Percentiles rank a stretch among this genome's conserved stretches.
Evolutionary conservation across 2,797 vertebrate species (phyloP).

Genomic region (Danionella dracula): DNA sequence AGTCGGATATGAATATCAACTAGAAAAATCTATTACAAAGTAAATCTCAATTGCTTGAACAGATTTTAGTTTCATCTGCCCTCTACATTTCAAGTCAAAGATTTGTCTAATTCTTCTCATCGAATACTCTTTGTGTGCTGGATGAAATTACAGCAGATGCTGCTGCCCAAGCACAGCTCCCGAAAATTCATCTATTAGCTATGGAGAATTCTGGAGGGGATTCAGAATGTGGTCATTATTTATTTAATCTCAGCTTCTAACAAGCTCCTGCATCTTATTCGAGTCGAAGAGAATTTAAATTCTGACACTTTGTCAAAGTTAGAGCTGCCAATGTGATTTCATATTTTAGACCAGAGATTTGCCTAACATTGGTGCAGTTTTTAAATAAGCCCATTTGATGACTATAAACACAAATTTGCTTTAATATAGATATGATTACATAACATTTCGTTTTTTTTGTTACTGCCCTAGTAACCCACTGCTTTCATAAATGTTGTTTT

Average conservation of each 20-base stretch:
- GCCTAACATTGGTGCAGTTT: background rate
- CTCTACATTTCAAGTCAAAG: slow-evolving; percentile 62
- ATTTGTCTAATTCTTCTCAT: slow-evolving; percentile 65
- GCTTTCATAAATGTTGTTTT: too few species aligned
- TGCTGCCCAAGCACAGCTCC: slow-evolving; percentile 52
- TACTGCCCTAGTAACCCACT: too few species aligned
- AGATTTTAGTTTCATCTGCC: slow-evolving; percentile 61
- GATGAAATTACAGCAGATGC: slow-evolving; percentile 72
- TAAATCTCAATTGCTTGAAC: too few species aligned
- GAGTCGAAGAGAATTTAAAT: slow-evolving; percentile 55
- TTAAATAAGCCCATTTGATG: too few species aligned
- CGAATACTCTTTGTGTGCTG: slow-evolving; percentile 68
- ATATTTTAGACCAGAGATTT: background rate
- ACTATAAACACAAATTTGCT: too few species aligned
- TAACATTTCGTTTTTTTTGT: too few species aligned
- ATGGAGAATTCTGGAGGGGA: slow-evolving; percentile 26
- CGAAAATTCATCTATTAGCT: slow-evolving; percentile 61
- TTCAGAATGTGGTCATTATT: slow-evolving; percentile 75
- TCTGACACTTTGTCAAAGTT: slow-evolving; percentile 62
- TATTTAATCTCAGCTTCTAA: slow-evolving; percentile 79
- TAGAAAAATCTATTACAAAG: background rate
- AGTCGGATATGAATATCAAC: background rate
- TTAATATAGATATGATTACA: too few species aligned
- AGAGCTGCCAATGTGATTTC: background rate
- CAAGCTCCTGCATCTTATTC: slow-evolving; percentile 73